Evolutionary conservation across 2,888 invertebrate species (phyloP).

Genomic region (Dysmachus trigonus): DNA sequence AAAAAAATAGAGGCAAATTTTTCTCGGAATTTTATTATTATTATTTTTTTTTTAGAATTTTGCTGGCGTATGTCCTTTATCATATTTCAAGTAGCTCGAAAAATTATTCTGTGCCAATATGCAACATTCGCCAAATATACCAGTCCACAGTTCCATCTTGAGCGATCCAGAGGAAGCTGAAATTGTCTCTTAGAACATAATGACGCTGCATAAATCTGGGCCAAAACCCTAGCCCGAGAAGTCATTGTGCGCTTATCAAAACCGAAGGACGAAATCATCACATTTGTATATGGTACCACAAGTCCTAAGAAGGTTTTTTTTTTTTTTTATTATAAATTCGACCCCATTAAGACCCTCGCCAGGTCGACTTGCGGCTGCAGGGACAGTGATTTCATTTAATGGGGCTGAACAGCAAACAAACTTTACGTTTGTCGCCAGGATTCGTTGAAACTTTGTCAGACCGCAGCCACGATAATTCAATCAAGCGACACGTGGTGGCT

Average conservation of each 20-base stretch:
- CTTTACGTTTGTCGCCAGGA: neutral
- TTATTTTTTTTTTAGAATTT: neutral
- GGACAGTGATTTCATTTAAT: neutral
- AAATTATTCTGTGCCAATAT: neutral
- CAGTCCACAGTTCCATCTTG: neutral
- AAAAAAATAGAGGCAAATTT: neutral
- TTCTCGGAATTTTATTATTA: neutral
- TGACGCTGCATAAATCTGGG: neutral
- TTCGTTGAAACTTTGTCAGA: neutral
- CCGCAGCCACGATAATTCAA: constrained; percentile 5
- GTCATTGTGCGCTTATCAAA: constrained; percentile 22
- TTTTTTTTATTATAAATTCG: neutral
- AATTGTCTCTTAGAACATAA: neutral
- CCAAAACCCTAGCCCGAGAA: neutral
- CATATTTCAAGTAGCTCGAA: neutral
- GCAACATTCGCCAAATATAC: neutral
- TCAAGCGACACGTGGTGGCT: neutral
- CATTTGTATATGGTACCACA: neutral
- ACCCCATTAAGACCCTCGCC: constrained; percentile 1
- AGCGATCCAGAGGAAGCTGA: neutral
- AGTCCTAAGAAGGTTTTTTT: neutral
- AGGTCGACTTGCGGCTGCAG: neutral
- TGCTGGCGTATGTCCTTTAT: neutral
- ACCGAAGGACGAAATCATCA: neutral
- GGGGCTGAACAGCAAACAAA: neutral